Evolutionary conservation across 1,140 invertebrate genomes (phyloP), one percentile per base, ranked within the genome.

Genomic region (Drosophila eugracilis): DNA sequence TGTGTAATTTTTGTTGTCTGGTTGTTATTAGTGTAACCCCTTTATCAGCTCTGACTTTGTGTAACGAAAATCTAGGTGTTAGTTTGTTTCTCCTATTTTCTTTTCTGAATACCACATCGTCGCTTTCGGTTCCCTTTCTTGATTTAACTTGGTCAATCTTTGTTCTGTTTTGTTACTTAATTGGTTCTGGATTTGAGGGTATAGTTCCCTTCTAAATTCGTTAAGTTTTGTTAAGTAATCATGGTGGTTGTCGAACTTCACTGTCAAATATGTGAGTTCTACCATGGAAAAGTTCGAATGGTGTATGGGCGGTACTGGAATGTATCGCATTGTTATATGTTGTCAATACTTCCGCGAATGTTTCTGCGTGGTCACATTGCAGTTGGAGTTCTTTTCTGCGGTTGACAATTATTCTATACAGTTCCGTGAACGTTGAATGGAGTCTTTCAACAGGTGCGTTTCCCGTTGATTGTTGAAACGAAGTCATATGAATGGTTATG

Each of bases 81-180:
- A 50, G 6, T 9, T 37, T 52, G 32, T 52, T 52, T 15, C 47
- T 50, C 6, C 49, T 52, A 17, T 52, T 52, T 3, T 52, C 49
- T 15, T 52, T 36, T 6, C 32, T 37, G 7, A 36, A 52, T 1
- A 37, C 15, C 10, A 6, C 21, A 52, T 52, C 21, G 5, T 52
- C 48, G 5, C 17, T n/a, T 50, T 50, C 19, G 32, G 32, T 37
- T 37, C 32, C 5, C 49, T 37, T 4, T 52, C 14, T 24, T 52
- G 4, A 7, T 37, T 37, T 22, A 52, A 5, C 4, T 52, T 52
- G 12, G 48, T 24, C 6, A 52, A 10, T 4, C 19, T 39, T 4
- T 39, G 3, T 19, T 9, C 37, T 10, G 9, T 39, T 10, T 19
- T 7, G 37, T 19, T 39, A 19, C 12, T 2, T 39, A 19, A 4